phyloP scores from a whole-genome alignment of 2,113 vertebrate species.

The Rynchops niger region DNA sequence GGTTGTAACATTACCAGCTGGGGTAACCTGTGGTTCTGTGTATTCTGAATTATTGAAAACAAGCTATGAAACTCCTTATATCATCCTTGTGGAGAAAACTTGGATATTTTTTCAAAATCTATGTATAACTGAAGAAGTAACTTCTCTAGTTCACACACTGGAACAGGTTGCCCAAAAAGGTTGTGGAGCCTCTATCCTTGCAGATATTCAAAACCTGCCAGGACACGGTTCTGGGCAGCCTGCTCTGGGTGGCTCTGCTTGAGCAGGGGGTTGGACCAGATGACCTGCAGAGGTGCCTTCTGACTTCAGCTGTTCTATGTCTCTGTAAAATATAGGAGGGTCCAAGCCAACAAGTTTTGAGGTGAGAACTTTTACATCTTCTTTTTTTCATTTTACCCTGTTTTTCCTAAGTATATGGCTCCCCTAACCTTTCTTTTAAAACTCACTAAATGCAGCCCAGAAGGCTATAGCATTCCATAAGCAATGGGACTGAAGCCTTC shows the following conservation, averaged over 20 bases:
- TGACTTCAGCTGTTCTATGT: background rate
- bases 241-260: background rate
- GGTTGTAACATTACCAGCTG: background rate
- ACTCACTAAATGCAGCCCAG: background rate
- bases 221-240: background rate
- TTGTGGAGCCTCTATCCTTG: background rate
- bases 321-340: background rate
- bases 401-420: background rate
- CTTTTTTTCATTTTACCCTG: background rate
- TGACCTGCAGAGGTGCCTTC: background rate
- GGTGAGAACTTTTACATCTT: background rate
- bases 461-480: background rate
- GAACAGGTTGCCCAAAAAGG: background rate
- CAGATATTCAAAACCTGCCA: background rate
- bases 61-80: background rate
- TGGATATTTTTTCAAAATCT: background rate
- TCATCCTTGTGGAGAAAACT: background rate
- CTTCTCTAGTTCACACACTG: background rate
- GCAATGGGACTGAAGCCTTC: background rate
- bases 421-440: background rate
- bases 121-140: background rate
- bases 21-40: background rate
- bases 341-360: background rate
- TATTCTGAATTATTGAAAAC: background rate
- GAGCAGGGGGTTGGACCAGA: fast-evolving